Evolutionary conservation across 2,888 invertebrate species (phyloP).

Genomic region (Amiota mariae): DNA sequence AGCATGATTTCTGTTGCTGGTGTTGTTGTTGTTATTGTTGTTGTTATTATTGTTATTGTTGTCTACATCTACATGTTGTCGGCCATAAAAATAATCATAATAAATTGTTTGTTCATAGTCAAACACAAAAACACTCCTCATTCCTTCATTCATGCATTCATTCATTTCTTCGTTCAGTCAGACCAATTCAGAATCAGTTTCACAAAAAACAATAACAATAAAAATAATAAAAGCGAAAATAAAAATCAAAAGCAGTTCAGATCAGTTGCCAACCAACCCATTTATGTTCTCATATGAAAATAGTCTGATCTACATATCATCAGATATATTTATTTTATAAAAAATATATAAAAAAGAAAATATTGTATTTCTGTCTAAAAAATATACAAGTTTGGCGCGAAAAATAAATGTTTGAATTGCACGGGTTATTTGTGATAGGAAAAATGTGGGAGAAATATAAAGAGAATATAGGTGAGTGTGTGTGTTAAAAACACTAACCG

Average conservation of each 20-base stretch:
- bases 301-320: not conserved
- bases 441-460: no score
- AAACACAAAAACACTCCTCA: not conserved
- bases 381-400: slow-evolving; percentile 56
- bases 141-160: no score
- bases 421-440: no score
- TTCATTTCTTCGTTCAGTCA: no score
- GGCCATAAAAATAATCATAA: slow-evolving; percentile 67
- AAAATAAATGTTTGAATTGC: slow-evolving; percentile 35
- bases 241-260: slow-evolving; percentile 28
- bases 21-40: no score
- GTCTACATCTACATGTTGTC: slow-evolving; percentile 29
- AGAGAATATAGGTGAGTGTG: not conserved
- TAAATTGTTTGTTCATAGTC: slow-evolving; percentile 51
- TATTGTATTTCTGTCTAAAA: slow-evolving; percentile 32
- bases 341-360: not conserved
- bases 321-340: not conserved
- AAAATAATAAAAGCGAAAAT: slow-evolving; percentile 64
- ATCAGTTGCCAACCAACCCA: slow-evolving; percentile 16
- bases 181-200: not conserved
- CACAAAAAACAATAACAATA: slow-evolving; percentile 60
- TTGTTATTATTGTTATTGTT: not conserved
- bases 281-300: slow-evolving; percentile 16
- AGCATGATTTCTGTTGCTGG: no score
- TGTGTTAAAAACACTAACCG: slow-evolving; percentile 9